Base-by-base conservation (phyloP, 1,140 invertebrate species). In the Hypsibius dujardini region DNA sequence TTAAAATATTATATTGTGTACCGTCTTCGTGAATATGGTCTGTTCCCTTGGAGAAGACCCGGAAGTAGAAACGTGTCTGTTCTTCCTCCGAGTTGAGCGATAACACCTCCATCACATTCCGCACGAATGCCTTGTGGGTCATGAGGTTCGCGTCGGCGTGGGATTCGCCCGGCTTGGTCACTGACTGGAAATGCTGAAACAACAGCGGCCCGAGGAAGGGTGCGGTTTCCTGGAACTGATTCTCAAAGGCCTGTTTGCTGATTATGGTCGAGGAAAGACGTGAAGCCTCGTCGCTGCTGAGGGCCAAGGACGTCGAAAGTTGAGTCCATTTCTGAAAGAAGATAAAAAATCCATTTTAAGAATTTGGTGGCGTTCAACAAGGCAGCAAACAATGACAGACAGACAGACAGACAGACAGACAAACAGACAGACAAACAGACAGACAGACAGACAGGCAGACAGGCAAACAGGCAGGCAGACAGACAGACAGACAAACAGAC, bases 191-290 rank as follows among this genome's bases (percentile, higher is more conserved):
- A 42, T 67, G 62, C 42, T 67, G 62, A 42, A 67, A 67, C 3
- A 67, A 42, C 7, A 67, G 62, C 7, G 42, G 45, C 3, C 62
- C 62, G 12, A 67, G 62, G 42, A 67, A 67, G 7, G 62, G 42
- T 14, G 62, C 62, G 3, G 62, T 42, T 3, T 7, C 7, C 3
- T 67, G 42, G 7, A 67, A 14, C 3, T 67, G 42, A 42, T 67
- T 67, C 62, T 67, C 62, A 42, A 67, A 67, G 42, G 62, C 62
- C 7, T 7, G 3, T 67, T n/a, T n/a, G n/a, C n/a, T n/a, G n/a
- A n/a, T n/a, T n/a, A n/a, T n/a, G n/a, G n/a, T n/a, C n/a, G n/a
- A n/a, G n/a, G n/a, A n/a, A n/a, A n/a, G n/a, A n/a, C n/a, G n/a
- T n/a, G n/a, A n/a, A n/a, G n/a, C n/a, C n/a, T n/a, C n/a, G n/a